Evolutionary conservation across 2,888 invertebrate genomes (phyloP), one percentile per base, ranked within the genome.

Genomic region (Noctua pronuba): DNA sequence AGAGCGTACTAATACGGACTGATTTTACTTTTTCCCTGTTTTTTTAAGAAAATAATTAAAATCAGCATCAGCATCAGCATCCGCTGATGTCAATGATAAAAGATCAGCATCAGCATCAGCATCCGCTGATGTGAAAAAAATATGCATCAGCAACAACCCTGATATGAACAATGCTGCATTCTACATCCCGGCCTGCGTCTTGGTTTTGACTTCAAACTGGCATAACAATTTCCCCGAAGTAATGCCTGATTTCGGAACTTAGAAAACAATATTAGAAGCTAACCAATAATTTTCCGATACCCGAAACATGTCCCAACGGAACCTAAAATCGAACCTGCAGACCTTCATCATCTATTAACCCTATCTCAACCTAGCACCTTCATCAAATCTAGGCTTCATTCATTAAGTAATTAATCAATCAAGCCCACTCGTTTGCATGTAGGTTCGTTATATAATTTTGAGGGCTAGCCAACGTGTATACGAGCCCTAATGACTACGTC

Each of bases 371-470:
- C 62, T 64, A 76, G 65, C 69, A 70, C 77, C 70, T 82, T 24
- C 62, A 58, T 82, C 62, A 81, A 64, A 77, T 24, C 82, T 66
- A 81, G 71, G 49, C 52, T 60, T 60, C 49, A 65, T 64, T 68
- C 58, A 68, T 74, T 68, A 84, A 60, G 60, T 62, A 71, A 76
- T 76, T 58, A 71, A 84, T 83, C 83, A 82, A 82, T 78, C 79
- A 73, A 66, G 35, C 41, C 8, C 60, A n/a, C 44, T 73, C 55
- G 35, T 77, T 83, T 78, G 28, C 24, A 44, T 38, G 28, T 44
- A 58, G 28, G 16, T 1, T 52, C 76, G 44, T n/a, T 44, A 44
- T 52, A 38, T 64, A 38, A 13, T 58, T 1, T 31, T 18, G 24
- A 49, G 16, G 7, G 35, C 21, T 7, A 18, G 35, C 49, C 5